Conservation (phyloP, 2,113 vertebrate species). For the Meles meles region DNA sequence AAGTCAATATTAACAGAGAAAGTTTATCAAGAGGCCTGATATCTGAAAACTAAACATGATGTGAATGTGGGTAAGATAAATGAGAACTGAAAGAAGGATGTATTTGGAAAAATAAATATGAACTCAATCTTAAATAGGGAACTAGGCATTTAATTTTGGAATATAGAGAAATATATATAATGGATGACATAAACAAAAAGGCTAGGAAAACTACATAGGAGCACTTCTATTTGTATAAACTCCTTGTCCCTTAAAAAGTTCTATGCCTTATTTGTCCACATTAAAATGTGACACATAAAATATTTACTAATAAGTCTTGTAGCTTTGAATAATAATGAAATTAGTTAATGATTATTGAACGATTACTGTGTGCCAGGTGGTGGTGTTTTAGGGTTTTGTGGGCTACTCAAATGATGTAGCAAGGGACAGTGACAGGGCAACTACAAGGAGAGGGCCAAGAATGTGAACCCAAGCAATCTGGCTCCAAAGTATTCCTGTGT, state of each 20-base stretch:
- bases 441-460: neutral
- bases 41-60: constrained; percentile 20
- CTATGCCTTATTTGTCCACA: neutral
- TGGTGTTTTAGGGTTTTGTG: neutral
- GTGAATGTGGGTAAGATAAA: constrained; percentile 10
- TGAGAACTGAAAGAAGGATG: neutral
- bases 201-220: neutral
- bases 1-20: neutral
- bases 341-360: neutral
- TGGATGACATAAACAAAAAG: neutral
- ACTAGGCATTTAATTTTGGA: neutral
- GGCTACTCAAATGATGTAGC: neutral
- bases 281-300: neutral
- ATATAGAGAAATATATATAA: neutral
- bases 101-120: constrained; percentile 35
- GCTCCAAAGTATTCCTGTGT: neutral
- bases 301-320: neutral
- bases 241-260: neutral
- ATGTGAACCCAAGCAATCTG: neutral
- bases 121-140: neutral
- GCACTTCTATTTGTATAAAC: neutral
- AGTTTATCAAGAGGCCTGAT: neutral
- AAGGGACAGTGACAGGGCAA: neutral
- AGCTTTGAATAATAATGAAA: constrained; percentile 7
- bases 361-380: neutral